phyloP scores from a whole-genome alignment of 2,113 vertebrate species.

The Vulpes vulpes region DNA sequence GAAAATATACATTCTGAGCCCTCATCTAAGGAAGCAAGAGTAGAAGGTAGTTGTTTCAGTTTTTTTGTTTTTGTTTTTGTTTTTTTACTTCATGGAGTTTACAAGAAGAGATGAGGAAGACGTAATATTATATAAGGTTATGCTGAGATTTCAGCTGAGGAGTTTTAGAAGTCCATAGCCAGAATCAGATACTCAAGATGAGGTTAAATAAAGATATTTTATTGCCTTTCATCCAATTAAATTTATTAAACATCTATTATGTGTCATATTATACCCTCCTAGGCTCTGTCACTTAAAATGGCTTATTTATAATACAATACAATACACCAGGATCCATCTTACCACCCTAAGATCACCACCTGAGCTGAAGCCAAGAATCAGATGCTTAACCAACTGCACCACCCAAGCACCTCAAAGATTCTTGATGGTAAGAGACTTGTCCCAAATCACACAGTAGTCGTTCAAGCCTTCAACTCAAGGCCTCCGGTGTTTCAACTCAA shows the following conservation, averaged over 20 bases:
- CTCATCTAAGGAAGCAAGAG: not conserved
- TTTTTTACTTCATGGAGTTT: not conserved
- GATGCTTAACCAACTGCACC: too few species aligned
- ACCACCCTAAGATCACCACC: not conserved
- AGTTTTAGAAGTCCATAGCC: not conserved
- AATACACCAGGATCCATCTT: not conserved
- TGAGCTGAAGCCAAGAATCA: too few species aligned
- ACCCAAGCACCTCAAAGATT: not conserved
- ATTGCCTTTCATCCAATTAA: not conserved
- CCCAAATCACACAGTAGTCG: not conserved
- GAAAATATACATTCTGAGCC: not conserved
- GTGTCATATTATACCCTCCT: not conserved
- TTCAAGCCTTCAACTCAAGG: not conserved
- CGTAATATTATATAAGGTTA: not conserved
- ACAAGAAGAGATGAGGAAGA: not conserved
- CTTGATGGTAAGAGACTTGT: not conserved
- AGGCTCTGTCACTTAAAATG: not conserved
- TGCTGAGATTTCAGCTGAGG: not conserved
- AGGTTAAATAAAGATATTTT: slow-evolving; percentile 27
- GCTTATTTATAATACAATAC: not conserved
- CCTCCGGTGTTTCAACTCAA: not conserved
- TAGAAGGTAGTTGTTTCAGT: not conserved
- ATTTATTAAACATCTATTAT: not conserved
- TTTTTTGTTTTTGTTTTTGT: too few species aligned
- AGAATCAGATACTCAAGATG: not conserved